A percentile compares a stretch with the other conserved stretches of the same genome.
phyloP scores from a whole-genome alignment of 2,113 vertebrate genomes.

The Colius striatus region DNA sequence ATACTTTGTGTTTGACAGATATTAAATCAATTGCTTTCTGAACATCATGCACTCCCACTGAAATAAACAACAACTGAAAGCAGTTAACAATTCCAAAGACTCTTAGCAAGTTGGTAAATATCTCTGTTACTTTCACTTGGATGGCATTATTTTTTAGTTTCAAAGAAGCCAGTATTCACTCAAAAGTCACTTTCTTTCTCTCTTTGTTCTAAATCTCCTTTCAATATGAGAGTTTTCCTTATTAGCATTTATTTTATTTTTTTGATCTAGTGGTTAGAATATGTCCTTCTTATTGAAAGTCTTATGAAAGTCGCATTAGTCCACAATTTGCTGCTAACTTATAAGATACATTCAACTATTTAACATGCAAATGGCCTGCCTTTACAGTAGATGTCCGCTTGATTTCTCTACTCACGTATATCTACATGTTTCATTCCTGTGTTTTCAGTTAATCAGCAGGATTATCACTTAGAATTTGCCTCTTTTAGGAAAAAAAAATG shows the following conservation, averaged over 20 bases:
- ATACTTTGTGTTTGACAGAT: neutral
- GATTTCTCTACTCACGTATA: conserved; percentile 2
- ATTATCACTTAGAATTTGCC: conserved; percentile 29
- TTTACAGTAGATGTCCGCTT: conserved; percentile 8
- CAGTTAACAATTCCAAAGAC: neutral
- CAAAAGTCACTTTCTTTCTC: neutral
- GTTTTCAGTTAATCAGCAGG: conserved; percentile 7
- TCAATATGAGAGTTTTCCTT: neutral
- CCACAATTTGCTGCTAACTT: conserved; percentile 53
- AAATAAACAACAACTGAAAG: neutral
- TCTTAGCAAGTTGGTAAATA: neutral
- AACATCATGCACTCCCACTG: neutral
- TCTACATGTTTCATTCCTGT: conserved; percentile 22
- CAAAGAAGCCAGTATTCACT: neutral
- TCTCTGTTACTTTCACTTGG: neutral
- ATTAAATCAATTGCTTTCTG: conserved; percentile 14
- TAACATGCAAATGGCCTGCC: conserved; percentile 42
- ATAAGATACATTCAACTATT: conserved; percentile 47
- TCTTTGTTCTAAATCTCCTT: neutral
- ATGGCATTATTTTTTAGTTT: neutral
- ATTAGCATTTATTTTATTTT: neutral
- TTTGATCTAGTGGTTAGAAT: neutral
- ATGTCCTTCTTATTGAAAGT: conserved; percentile 6
- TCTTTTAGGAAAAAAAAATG: neutral
- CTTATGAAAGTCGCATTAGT: neutral